Base-by-base conservation (phyloP, 2,888 invertebrate species). In the Napeogenes inachia region DNA sequence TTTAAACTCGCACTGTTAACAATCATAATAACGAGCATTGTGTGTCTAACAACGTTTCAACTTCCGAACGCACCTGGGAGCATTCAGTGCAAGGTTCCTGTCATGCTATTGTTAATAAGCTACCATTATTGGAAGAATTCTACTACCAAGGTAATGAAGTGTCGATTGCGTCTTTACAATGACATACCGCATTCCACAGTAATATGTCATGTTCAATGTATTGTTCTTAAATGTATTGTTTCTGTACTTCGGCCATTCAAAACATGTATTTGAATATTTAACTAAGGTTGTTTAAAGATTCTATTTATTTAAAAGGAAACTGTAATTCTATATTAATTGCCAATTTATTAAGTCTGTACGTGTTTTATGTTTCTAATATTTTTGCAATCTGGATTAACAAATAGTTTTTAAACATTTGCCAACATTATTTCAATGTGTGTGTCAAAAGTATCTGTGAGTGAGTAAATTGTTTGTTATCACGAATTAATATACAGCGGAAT, bases 21-120 rank as follows among this genome's bases (percentile, higher is more conserved):
- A 62, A 59, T 67, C 67, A 59, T 68, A 78, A 78, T 77, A 82
- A 82, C 81, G 79, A 73, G 74, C 75, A 83, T 83, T 83, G 80
- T 79, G 72, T 76, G 65, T 70, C 64, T 68, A 69, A 71, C 68
- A 68, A 68, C 60, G 71, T 66, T 73, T 73, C 73, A 70, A 81
- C 81, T 84, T 82, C 82, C 81, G 80, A 80, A 65, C 68, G 63
- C 65, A 58, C 65, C 66, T 59, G 66, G 64, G 62, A 69, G 72
- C 68, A 71, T 66, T 63, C 67, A 46, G 67, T 66, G 69, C 71
- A 71, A 71, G 67, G 74, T 70, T 71, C 65, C 69, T 72, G 69
- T 67, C 67, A 60, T 47, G 62, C 70, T 63, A 73, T 71, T 72
- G 72, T 72, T 68, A 59, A n/a, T 60, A 59, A 30, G 56, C 21